Percentiles rank a stretch among this genome's conserved stretches.
Evolutionary conservation across 1,140 invertebrate genomes (phyloP).

Genomic region (Drosophila ironensis): DNA sequence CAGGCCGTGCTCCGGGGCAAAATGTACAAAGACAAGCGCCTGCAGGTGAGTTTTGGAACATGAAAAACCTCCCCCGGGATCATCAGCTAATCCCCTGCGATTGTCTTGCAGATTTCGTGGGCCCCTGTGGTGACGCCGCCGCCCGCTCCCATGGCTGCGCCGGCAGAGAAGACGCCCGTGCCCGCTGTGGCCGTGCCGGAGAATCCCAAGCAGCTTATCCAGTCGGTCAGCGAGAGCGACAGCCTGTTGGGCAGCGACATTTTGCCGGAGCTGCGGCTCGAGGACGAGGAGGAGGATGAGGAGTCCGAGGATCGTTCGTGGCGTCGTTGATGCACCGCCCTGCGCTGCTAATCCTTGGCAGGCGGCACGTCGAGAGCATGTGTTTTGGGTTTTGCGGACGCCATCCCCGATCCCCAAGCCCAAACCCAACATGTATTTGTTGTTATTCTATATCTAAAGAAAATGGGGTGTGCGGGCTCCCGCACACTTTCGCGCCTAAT

Average conservation of each 20-base stretch:
- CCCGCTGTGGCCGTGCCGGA: conserved; percentile 14
- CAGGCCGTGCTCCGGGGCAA: conserved; percentile 80
- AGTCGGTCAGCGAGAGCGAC: conserved; percentile 69
- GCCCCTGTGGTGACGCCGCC: conserved; percentile 67
- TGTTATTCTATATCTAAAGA: conserved; percentile 71
- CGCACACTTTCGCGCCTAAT: conserved; percentile 25
- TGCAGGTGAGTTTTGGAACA: conserved; percentile 57
- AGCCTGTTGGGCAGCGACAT: conserved; percentile 67
- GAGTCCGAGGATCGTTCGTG: conserved; percentile 81
- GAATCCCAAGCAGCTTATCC: conserved; percentile 57
- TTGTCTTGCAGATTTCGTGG: conserved; percentile 63
- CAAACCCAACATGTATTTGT: conserved; percentile 66
- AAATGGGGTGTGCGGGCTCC: conserved; percentile 7
- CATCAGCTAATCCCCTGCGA: not conserved
- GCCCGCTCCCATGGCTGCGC: conserved; percentile 52
- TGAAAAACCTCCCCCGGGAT: no score
- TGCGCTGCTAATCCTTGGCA: conserved; percentile 24
- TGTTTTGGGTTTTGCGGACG: no score
- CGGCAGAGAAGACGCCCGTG: conserved; percentile 37
- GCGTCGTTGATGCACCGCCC: conserved; percentile 78
- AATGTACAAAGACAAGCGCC: conserved; percentile 79
- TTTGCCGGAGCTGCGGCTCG: conserved; percentile 74
- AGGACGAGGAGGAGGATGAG: conserved; percentile 81
- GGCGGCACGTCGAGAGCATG: conserved; percentile 46
- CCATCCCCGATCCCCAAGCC: no score